phyloP scores from a whole-genome alignment of 2,888 invertebrate genomes.

The Rhopalosiphum nymphaeae region DNA sequence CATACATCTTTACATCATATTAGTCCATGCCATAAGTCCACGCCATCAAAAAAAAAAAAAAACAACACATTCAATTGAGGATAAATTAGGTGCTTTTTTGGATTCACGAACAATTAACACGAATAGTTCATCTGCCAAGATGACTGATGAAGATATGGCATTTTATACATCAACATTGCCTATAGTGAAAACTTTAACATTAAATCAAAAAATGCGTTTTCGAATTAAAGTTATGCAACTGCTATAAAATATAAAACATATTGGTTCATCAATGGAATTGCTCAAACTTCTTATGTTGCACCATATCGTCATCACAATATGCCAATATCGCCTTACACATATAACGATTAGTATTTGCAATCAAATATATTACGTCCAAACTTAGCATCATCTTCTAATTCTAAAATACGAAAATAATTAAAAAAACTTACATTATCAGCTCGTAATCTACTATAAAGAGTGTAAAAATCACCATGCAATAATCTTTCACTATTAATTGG shows the following conservation, averaged over 20 bases:
- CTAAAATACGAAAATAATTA: slow-evolving; percentile 35
- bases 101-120: neutral
- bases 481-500: slow-evolving; percentile 37
- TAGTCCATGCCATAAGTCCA: neutral
- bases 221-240: slow-evolving; percentile 26
- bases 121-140: slow-evolving; percentile 3
- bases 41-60: slow-evolving; percentile 43
- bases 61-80: slow-evolving; percentile 37
- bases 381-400: slow-evolving; percentile 21
- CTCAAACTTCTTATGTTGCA: neutral
- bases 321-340: slow-evolving; percentile 26
- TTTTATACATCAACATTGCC: slow-evolving; percentile 49
- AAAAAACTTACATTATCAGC: slow-evolving; percentile 41
- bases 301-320: slow-evolving; percentile 25
- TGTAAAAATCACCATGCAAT: slow-evolving; percentile 49
- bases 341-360: slow-evolving; percentile 36
- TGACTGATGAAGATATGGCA: neutral
- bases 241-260: slow-evolving; percentile 33
- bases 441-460: slow-evolving; percentile 27
- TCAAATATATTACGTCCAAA: slow-evolving; percentile 31
- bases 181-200: slow-evolving; percentile 27
- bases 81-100: slow-evolving; percentile 40
- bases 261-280: slow-evolving; percentile 3
- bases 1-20: slow-evolving; percentile 31
- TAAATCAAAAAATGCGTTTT: slow-evolving; percentile 35